These are phyloP conservation scores for Ispidina lecontei DNA, from an alignment of 2,797 vertebrate species.

Conservation along the genomic window DNA sequence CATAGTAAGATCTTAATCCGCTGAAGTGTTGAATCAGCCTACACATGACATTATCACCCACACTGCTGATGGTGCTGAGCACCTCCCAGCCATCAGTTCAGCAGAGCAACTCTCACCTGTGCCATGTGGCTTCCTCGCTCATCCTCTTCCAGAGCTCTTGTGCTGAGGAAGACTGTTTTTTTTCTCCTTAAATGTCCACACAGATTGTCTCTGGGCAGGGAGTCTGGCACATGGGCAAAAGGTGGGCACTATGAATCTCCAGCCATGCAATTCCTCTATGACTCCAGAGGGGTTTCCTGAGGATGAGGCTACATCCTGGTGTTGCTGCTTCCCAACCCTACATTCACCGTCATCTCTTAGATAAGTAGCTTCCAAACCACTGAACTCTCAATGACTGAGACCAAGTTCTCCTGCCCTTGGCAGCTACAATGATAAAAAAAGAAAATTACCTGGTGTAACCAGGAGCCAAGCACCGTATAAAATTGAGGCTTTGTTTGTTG, in stretches of 20 bases:
- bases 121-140: neutral
- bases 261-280: neutral
- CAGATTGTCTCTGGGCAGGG: rapidly evolving
- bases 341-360: rapidly evolving
- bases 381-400: neutral
- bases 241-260: neutral
- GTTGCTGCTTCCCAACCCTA: neutral
- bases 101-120: neutral
- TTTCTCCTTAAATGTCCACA: neutral
- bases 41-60: rapidly evolving
- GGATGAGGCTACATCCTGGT: too few relatives aligned
- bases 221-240: neutral
- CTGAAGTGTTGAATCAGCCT: neutral
- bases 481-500: neutral
- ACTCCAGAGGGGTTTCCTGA: neutral
- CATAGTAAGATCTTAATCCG: neutral
- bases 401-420: neutral
- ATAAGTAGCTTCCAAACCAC: neutral
- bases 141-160: neutral
- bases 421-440: neutral
- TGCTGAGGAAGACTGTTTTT: neutral
- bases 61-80: neutral
- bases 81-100: neutral
- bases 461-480: rapidly evolving
- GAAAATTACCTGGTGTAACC: neutral